Evolutionary conservation across 2,797 vertebrate genomes (phyloP).

Genomic region (Poecilia gillii): DNA sequence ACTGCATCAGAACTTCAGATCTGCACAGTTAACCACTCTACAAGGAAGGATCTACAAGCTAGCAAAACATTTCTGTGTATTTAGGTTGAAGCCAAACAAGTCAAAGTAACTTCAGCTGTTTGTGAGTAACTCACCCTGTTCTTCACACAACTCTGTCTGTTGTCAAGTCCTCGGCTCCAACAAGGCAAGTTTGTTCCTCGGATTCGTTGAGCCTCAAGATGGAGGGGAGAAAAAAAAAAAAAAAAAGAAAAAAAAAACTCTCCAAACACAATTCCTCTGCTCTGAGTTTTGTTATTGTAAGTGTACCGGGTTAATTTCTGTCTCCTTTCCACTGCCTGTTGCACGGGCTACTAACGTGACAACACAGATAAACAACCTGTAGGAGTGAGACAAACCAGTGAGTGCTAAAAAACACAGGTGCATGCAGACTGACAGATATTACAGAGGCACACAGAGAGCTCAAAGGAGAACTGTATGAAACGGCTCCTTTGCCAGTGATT

Average conservation of each 20-base stretch:
- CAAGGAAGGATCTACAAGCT: slow-evolving; percentile 8
- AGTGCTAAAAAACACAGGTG: slow-evolving; percentile 70
- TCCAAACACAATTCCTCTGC: slow-evolving; percentile 64
- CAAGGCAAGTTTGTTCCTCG: slow-evolving; percentile 62
- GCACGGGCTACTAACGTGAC: slow-evolving; percentile 58
- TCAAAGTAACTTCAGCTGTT: slow-evolving; percentile 48
- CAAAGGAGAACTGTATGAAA: slow-evolving; percentile 66
- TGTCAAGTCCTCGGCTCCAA: slow-evolving; percentile 60
- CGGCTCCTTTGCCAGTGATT: slow-evolving; percentile 71
- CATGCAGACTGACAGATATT: slow-evolving; percentile 56
- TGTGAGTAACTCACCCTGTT: slow-evolving; percentile 62
- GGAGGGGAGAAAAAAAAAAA: slow-evolving; percentile 59
- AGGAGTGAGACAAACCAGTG: slow-evolving; percentile 50
- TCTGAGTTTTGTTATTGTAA: slow-evolving; percentile 57
- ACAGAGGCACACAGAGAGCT: slow-evolving; percentile 62
- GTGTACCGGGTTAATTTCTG: slow-evolving; percentile 67
- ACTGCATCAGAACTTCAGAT: slow-evolving; percentile 2
- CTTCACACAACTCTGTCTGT: slow-evolving; percentile 38
- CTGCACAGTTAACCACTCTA: slow-evolving; percentile 12
- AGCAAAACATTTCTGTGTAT: slow-evolving; percentile 29
- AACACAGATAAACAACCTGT: slow-evolving; percentile 61
- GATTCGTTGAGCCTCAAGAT: slow-evolving; percentile 69
- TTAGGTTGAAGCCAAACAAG: slow-evolving; percentile 31
- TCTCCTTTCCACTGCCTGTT: slow-evolving; percentile 55
- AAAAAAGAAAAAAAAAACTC: slow-evolving; percentile 28